phyloP scores from a whole-genome alignment of 1,140 invertebrate genomes.

The Hesperophylax magnus region DNA sequence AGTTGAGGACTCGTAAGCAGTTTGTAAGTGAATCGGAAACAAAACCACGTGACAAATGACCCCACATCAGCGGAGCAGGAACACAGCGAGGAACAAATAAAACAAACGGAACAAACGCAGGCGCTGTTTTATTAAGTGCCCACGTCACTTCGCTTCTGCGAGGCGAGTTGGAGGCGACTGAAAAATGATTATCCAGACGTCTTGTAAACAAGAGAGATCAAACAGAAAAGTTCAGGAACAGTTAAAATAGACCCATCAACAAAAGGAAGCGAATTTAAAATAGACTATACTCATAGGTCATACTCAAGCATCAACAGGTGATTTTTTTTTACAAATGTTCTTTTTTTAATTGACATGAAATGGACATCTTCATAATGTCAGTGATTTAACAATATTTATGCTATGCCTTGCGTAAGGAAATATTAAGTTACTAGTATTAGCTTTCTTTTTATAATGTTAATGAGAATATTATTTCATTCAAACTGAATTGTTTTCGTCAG shows the following conservation, averaged over 20 bases:
- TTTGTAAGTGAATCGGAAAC: conserved; percentile 43
- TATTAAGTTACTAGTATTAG: too few species aligned
- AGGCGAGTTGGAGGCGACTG: conserved; percentile 14
- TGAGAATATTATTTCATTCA: too few species aligned
- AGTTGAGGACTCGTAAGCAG: conserved; percentile 20
- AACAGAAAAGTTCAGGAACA: background rate
- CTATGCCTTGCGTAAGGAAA: too few species aligned
- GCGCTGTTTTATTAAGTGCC: conserved; percentile 48
- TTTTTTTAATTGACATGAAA: too few species aligned
- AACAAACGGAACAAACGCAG: conserved; percentile 33
- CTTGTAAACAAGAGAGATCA: background rate
- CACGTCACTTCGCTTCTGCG: background rate
- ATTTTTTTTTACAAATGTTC: too few species aligned
- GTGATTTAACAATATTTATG: too few species aligned
- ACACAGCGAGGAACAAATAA: conserved; percentile 38
- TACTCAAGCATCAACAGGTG: too few species aligned
- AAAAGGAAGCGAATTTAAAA: background rate
- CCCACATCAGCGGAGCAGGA: conserved; percentile 17
- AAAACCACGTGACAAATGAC: conserved; percentile 45
- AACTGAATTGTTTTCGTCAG: too few species aligned
- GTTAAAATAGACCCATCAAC: background rate
- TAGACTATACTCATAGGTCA: too few species aligned
- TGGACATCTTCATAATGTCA: too few species aligned
- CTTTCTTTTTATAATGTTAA: too few species aligned
- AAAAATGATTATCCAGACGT: conserved; percentile 36